Percentiles rank a stretch among this genome's conserved stretches.
Evolutionary conservation across 2,888 invertebrate genomes (phyloP).

Genomic region (Scelioninae gen. 2): DNA sequence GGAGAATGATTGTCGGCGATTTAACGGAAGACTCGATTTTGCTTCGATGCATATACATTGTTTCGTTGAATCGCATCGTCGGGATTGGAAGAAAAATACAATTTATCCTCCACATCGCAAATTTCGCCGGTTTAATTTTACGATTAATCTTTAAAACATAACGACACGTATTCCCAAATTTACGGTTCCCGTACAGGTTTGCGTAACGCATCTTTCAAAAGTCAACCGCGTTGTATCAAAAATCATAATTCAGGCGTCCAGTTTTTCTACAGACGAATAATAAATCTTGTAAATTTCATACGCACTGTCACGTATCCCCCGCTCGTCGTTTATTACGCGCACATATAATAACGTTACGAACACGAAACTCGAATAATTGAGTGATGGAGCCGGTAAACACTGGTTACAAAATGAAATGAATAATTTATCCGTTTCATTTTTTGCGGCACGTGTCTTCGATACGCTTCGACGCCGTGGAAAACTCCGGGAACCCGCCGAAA

Average conservation of each 20-base stretch:
- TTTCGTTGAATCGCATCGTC: too few species aligned
- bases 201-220: conserved; percentile 17
- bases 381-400: conserved; percentile 45
- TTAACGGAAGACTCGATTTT: too few species aligned
- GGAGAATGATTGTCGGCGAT: too few species aligned
- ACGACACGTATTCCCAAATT: conserved; percentile 4
- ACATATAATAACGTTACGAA: conserved; percentile 35
- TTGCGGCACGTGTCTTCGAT: conserved; percentile 58
- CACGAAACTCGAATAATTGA: conserved; percentile 20
- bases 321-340: conserved; percentile 33
- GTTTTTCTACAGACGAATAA: conserved; percentile 3
- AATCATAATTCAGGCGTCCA: conserved; percentile 21
- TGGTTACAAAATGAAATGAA: conserved; percentile 52
- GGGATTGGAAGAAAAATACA: too few species aligned
- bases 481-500: conserved; percentile 24
- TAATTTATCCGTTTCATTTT: conserved; percentile 53
- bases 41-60: too few species aligned
- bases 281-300: conserved; percentile 27
- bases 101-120: too few species aligned
- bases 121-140: too few species aligned
- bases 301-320: conserved; percentile 26
- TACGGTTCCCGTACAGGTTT: conserved; percentile 15
- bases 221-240: conserved; percentile 24
- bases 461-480: conserved; percentile 40
- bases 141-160: conserved; percentile 18